These are phyloP conservation scores for Phania funesta DNA, from an alignment of 2,888 invertebrate species.

Conservation along the genomic window DNA sequence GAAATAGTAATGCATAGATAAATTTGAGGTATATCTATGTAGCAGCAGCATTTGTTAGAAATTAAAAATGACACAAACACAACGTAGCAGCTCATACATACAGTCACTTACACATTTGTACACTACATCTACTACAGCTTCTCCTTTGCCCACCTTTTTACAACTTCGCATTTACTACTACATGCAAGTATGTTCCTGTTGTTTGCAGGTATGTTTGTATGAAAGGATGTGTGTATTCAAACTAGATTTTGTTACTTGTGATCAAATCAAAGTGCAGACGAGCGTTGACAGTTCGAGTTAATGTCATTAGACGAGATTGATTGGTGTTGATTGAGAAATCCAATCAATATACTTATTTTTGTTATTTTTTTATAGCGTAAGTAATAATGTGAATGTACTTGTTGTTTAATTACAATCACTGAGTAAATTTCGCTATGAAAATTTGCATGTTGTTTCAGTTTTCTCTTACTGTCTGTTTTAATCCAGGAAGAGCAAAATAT, in stretches of 20 bases:
- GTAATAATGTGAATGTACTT: too few relatives aligned
- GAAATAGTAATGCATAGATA: background rate
- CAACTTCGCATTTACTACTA: background rate
- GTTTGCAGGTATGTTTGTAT: background rate
- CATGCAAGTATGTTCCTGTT: background rate
- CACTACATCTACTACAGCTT: background rate
- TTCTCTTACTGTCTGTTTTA: too few relatives aligned
- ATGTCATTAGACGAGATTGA: constrained; percentile 78
- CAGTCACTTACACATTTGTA: background rate
- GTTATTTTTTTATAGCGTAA: too few relatives aligned
- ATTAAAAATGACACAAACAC: background rate
- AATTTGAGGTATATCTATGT: too few relatives aligned
- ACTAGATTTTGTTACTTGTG: constrained; percentile 60
- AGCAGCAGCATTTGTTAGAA: background rate
- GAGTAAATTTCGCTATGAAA: too few relatives aligned
- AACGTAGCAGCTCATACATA: background rate
- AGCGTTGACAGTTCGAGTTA: constrained; percentile 72
- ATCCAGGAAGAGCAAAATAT: too few relatives aligned
- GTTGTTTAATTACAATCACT: too few relatives aligned
- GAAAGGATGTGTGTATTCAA: background rate
- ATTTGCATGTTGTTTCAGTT: too few relatives aligned
- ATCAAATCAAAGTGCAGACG: constrained; percentile 69
- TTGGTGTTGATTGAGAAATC: constrained; percentile 77
- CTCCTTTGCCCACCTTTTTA: background rate
- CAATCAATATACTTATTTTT: constrained; percentile 70